phyloP scores from a whole-genome alignment of 2,113 vertebrate genomes.

The Pogona vitticeps region DNA sequence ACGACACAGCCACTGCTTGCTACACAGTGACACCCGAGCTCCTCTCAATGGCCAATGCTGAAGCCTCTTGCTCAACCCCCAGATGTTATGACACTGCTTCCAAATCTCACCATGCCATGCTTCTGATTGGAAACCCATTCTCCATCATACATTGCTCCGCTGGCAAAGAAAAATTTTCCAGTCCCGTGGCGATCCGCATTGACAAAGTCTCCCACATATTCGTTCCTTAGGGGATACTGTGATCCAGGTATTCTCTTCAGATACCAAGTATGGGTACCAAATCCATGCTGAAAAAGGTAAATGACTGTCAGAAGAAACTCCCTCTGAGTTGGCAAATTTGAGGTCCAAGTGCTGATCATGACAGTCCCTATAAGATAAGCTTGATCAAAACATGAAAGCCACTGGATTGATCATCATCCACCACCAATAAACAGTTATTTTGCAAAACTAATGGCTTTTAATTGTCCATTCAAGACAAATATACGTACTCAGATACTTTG shows the following conservation, averaged over 20 bases:
- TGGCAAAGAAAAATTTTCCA: slow-evolving; percentile 84
- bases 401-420: no score
- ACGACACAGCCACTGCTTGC: no score
- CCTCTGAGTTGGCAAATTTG: not conserved
- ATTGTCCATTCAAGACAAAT: no score
- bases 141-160: slow-evolving; percentile 81
- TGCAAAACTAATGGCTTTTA: no score
- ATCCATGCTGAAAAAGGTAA: slow-evolving; percentile 81
- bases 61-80: not conserved
- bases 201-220: slow-evolving; percentile 83
- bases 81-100: not conserved
- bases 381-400: no score
- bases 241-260: slow-evolving; percentile 69
- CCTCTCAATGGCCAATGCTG: no score
- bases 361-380: no score
- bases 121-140: slow-evolving; percentile 86
- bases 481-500: no score
- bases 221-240: slow-evolving; percentile 82
- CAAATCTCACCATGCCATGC: slow-evolving; percentile 79
- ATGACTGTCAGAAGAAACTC: not conserved
- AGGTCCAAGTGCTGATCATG: no score
- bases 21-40: not conserved
- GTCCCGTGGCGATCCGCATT: slow-evolving; percentile 81
- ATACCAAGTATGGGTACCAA: slow-evolving; percentile 85
- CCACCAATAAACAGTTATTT: no score